A percentile compares a stretch with the other conserved stretches of the same genome.
phyloP scores from a whole-genome alignment of 2,888 invertebrate genomes.

The Euphydryas editha region DNA sequence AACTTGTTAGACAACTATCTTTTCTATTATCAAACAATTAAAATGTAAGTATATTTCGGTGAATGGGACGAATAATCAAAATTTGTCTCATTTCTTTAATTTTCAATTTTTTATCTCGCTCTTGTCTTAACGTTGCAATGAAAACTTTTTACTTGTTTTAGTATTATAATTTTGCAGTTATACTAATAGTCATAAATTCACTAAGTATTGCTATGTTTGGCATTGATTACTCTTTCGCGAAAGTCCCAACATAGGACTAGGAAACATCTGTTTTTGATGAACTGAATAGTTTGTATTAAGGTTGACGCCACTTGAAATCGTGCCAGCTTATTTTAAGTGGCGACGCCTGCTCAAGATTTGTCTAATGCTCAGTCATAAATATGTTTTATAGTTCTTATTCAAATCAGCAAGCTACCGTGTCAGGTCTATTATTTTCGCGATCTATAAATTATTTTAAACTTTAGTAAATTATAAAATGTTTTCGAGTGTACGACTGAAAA shows the following conservation, averaged over 20 bases:
- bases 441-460: neutral
- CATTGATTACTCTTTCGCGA: neutral
- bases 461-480: neutral
- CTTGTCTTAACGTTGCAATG: neutral
- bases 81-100: too few relatives aligned
- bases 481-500: too few relatives aligned
- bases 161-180: neutral
- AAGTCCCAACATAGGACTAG: conserved; percentile 58
- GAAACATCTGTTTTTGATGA: conserved; percentile 81
- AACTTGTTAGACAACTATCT: too few relatives aligned
- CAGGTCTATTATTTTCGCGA: conserved; percentile 4
- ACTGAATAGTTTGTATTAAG: conserved; percentile 80
- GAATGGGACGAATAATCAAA: too few relatives aligned
- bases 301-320: conserved; percentile 79
- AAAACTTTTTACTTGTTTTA: too few relatives aligned
- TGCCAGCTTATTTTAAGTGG: conserved; percentile 83
- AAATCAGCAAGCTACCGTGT: conserved; percentile 50
- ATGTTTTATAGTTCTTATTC: conserved; percentile 59
- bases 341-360: conserved; percentile 77
- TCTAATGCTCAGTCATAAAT: conserved; percentile 62
- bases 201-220: conserved; percentile 54
- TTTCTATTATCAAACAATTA: too few relatives aligned
- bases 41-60: too few relatives aligned
- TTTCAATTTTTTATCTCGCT: too few relatives aligned
- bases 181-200: neutral